phyloP scores from a whole-genome alignment of 1,140 invertebrate species.

The Oedothorax gibbosus region DNA sequence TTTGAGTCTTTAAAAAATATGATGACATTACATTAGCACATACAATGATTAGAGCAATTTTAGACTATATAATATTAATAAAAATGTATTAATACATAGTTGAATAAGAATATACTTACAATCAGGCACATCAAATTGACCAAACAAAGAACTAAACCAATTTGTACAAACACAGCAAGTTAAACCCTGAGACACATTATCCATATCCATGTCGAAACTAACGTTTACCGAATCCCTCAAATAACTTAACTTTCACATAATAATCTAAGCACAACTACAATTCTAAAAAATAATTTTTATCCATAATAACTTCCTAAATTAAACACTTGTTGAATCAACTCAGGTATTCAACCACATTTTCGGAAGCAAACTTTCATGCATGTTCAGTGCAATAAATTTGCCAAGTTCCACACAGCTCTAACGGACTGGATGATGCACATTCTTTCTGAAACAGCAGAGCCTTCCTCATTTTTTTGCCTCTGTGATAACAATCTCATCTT shows the following conservation, averaged over 20 bases:
- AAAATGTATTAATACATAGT: too few species aligned
- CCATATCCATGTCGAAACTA: constrained; percentile 20
- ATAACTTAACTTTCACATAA: background rate
- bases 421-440: constrained; percentile 42
- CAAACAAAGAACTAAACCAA: constrained; percentile 60
- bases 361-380: background rate
- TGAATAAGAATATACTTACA: constrained; percentile 54
- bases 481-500: constrained; percentile 34
- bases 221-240: constrained; percentile 2
- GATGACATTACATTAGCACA: too few species aligned
- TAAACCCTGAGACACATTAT: constrained; percentile 37
- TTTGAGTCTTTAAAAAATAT: too few species aligned
- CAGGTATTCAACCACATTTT: too few species aligned
- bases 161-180: constrained; percentile 55
- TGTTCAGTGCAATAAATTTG: constrained; percentile 52
- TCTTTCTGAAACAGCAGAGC: constrained; percentile 19
- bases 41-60: too few species aligned
- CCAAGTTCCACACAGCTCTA: constrained; percentile 59
- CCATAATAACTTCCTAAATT: too few species aligned
- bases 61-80: too few species aligned
- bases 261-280: too few species aligned
- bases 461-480: constrained; percentile 28
- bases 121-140: constrained; percentile 59
- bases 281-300: too few species aligned
- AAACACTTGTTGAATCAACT: background rate